These are phyloP conservation scores for Otolemur garnettii DNA, from an alignment of 2,113 vertebrate genomes.

Conservation along the genomic window DNA sequence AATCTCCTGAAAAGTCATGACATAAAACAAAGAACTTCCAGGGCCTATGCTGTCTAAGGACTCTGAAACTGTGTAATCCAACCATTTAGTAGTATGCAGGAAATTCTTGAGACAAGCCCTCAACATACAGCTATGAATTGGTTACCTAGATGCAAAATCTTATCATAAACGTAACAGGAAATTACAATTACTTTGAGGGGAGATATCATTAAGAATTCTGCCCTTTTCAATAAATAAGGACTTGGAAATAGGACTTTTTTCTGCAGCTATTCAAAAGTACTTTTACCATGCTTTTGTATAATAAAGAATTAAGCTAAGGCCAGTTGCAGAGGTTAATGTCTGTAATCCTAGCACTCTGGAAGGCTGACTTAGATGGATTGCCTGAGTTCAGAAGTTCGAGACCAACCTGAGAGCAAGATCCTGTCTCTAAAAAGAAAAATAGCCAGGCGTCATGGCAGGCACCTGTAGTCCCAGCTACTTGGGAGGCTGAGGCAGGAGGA, in stretches of 20 bases:
- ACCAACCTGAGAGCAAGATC: no score
- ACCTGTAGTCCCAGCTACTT: no score
- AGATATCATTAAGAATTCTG: background rate
- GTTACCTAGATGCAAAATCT: background rate
- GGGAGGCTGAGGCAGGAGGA: no score
- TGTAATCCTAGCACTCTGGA: no score
- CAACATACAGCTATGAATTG: background rate
- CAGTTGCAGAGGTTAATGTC: no score
- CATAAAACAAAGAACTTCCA: background rate
- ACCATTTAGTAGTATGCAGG: background rate
- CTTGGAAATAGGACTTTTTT: background rate
- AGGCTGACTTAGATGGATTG: no score
- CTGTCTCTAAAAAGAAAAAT: no score
- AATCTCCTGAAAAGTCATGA: background rate
- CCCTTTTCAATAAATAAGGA: background rate
- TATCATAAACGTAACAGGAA: background rate
- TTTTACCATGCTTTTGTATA: background rate
- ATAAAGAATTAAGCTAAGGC: background rate
- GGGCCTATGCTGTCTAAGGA: background rate
- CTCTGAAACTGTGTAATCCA: background rate
- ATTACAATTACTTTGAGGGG: background rate
- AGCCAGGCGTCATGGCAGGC: no score
- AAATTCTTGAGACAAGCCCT: background rate
- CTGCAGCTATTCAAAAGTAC: background rate
- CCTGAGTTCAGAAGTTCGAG: no score